Base-by-base conservation (phyloP, 1,140 invertebrate genomes). In the Ostrea edulis region DNA sequence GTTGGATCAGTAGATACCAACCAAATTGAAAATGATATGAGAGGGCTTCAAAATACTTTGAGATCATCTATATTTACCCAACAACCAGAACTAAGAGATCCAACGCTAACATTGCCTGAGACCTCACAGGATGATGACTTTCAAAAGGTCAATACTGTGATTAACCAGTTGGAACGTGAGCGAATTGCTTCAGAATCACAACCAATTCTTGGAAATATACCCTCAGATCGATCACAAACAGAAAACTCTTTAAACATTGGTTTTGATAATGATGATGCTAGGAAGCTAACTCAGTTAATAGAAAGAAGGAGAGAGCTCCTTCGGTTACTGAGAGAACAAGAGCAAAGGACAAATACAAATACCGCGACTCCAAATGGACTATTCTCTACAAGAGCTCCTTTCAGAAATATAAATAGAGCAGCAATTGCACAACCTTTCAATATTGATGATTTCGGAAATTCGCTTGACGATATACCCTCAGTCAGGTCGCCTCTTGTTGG, bases 401-500 rank as follows among this genome's bases (percentile, higher is more conserved):
- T 71, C 14, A 25, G 68, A 25, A 71, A 62, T n/a, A 62, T 62
- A 25, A 71, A 29, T 25, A 8, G 25, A 22, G 68, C 68, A 14
- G 22, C 22, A 14, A 29, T 12, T 14, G 25, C 11, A 29, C 22
- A 3, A 14, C 0, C 25, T 1, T 14, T 9, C 29, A 14, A 9
- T 11, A 29, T 71, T 25, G 68, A 71, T 35, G 68, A 71, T 14
- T 71, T 71, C 11, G 68, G 68, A 71, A 71, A 29, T 71, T 71
- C 29, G 8, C 25, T 25, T 11, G 7, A 12, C 9, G 29, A 29
- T 71, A 71, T 71, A 8, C 22, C 68, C 5, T 35, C 68, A 29
- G 68, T 25, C 9, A 29, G 22, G 9, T 14, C 68, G 22, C 68
- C 68, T 29, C 29, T 71, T 14, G 25, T 71, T 29, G 68, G 68